A percentile compares a stretch with the other conserved stretches of the same genome.
These are phyloP conservation scores for Myoxocephalus aenaeus DNA, from an alignment of 2,797 vertebrate genomes.

Conservation along the genomic window DNA sequence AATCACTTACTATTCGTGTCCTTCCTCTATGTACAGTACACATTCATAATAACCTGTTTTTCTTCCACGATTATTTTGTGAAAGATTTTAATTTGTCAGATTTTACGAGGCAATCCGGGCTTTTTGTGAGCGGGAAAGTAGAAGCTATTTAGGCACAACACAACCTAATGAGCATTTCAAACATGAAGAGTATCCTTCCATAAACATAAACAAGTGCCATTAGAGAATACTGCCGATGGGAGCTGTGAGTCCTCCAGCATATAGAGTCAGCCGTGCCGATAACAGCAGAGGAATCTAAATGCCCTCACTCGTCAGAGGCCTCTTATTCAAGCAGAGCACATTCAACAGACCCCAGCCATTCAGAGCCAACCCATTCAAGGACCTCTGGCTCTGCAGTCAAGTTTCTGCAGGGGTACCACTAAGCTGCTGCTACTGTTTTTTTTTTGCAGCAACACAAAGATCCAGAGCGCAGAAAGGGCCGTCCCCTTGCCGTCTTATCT, in stretches of 20 bases:
- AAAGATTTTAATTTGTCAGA: slow-evolving; percentile 8
- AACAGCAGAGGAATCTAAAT: slow-evolving; percentile 64
- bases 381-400: slow-evolving; percentile 70
- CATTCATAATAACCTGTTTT: not conserved
- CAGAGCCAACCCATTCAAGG: slow-evolving; percentile 68
- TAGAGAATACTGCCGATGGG: slow-evolving; percentile 27
- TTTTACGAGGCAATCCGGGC: slow-evolving; percentile 10
- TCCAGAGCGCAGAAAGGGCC: slow-evolving; percentile 52
- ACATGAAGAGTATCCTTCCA: slow-evolving; percentile 16
- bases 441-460: slow-evolving; percentile 77
- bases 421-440: slow-evolving; percentile 59
- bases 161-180: slow-evolving; percentile 35
- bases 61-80: not conserved
- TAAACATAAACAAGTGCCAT: slow-evolving; percentile 33
- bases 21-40: not conserved
- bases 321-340: slow-evolving; percentile 60
- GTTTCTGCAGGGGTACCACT: slow-evolving; percentile 71
- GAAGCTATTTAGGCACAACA: slow-evolving; percentile 16
- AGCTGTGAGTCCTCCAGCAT: slow-evolving; percentile 25
- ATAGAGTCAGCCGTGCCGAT: slow-evolving; percentile 48
- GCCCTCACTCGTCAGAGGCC: slow-evolving; percentile 62
- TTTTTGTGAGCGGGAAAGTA: slow-evolving; percentile 16
- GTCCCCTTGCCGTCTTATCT: slow-evolving; percentile 71
- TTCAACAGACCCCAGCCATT: slow-evolving; percentile 68
- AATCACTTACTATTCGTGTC: slow-evolving; percentile 23